Evolutionary conservation across 2,797 vertebrate genomes (phyloP).

Genomic region (Macropodus opercularis): DNA sequence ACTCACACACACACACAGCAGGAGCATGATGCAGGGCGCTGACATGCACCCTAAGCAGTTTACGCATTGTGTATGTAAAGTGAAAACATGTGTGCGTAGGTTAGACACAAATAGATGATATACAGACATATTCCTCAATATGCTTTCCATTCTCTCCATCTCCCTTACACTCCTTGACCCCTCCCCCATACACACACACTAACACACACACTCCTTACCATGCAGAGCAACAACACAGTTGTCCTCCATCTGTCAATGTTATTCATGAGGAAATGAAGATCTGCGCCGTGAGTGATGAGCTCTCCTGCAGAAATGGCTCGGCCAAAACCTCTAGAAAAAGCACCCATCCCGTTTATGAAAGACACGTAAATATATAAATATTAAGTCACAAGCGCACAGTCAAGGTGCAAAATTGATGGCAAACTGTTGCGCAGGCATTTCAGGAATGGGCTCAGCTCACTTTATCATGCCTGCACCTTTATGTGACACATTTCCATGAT

Average conservation of each 20-base stretch:
- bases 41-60: not conserved
- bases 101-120: constrained; percentile 20
- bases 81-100: constrained; percentile 8
- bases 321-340: constrained; percentile 49
- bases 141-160: constrained; percentile 33
- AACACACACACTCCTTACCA: constrained; percentile 56
- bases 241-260: constrained; percentile 78
- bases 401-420: constrained; percentile 25
- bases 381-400: constrained; percentile 29
- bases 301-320: constrained; percentile 50
- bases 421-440: constrained; percentile 28
- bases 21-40: constrained; percentile 26
- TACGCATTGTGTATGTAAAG: constrained; percentile 18
- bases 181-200: not conserved
- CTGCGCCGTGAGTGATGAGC: constrained; percentile 72
- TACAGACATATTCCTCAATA: constrained; percentile 37
- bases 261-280: constrained; percentile 77
- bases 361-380: constrained; percentile 39
- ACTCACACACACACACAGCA: constrained; percentile 20
- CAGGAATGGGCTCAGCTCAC: not conserved
- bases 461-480: constrained; percentile 40
- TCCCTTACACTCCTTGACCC: constrained; percentile 29
- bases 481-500: constrained; percentile 20
- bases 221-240: constrained; percentile 68
- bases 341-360: constrained; percentile 42